A percentile compares a stretch with the other conserved stretches of the same genome.
Evolutionary conservation across 2,113 vertebrate species (phyloP).

Genomic region (Rhea pennata): DNA sequence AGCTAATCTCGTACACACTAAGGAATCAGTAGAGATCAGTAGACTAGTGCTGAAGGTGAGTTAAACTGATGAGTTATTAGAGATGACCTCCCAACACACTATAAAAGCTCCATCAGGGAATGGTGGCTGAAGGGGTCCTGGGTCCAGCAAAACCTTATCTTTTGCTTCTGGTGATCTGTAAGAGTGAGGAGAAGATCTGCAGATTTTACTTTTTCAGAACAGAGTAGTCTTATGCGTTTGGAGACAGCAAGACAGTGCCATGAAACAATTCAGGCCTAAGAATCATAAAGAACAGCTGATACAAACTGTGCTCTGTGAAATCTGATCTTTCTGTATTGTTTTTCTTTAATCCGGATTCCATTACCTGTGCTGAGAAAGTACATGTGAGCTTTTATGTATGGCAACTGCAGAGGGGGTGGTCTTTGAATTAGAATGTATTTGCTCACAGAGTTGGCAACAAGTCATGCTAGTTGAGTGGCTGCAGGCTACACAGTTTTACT

Average conservation of each 20-base stretch:
- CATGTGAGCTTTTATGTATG: neutral
- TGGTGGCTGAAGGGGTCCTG: neutral
- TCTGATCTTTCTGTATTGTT: slow-evolving; percentile 20
- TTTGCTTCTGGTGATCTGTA: neutral
- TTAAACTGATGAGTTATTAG: neutral
- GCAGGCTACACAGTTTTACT: neutral
- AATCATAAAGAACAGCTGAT: neutral
- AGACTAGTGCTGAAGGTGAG: neutral
- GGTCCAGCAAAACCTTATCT: neutral
- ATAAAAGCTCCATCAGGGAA: neutral
- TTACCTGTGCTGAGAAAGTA: slow-evolving; percentile 31
- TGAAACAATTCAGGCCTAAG: neutral
- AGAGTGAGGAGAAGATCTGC: neutral
- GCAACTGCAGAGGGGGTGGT: neutral
- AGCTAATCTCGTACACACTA: neutral
- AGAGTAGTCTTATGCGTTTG: neutral
- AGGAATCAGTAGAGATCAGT: neutral
- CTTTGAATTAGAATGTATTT: slow-evolving; percentile 10
- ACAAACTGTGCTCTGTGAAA: neutral
- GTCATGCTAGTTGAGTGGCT: neutral
- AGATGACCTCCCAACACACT: neutral
- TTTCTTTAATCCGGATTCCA: neutral
- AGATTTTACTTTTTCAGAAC: neutral
- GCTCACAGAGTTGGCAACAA: neutral
- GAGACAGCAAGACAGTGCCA: neutral